Conservation (phyloP, 2,113 vertebrate genomes). For the Lethenteron reissneri region DNA sequence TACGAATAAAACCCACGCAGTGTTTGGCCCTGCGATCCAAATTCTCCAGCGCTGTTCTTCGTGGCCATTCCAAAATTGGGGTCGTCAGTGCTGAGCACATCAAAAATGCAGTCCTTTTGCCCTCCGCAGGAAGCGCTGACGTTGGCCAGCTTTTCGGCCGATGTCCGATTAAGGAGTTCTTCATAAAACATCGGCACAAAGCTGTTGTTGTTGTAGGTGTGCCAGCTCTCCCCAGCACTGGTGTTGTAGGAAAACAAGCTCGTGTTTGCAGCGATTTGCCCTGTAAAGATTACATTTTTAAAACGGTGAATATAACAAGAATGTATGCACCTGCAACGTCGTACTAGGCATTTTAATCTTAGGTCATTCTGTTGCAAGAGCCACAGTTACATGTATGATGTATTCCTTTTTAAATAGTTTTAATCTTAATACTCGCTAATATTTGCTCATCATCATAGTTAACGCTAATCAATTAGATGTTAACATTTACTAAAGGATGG, state of each 20-base stretch:
- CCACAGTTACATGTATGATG: neutral
- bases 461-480: no score
- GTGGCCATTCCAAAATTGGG: conserved; percentile 10
- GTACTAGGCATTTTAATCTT: no score
- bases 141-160: conserved; percentile 5
- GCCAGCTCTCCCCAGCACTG: conserved; percentile 10
- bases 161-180: conserved; percentile 9
- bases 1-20: no score
- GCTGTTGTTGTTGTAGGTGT: conserved; percentile 14
- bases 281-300: conserved; percentile 5
- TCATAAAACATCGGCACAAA: conserved; percentile 15
- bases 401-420: neutral
- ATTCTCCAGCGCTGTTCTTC: conserved; percentile 1
- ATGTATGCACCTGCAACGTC: neutral
- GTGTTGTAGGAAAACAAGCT: conserved; percentile 13
- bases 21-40: neutral
- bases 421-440: no score
- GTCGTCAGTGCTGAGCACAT: conserved; percentile 12
- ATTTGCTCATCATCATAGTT: no score
- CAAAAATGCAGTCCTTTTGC: conserved; percentile 14
- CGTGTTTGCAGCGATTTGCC: conserved; percentile 10
- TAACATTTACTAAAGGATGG: no score
- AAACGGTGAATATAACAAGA: neutral
- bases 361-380: no score
- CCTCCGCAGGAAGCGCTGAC: conserved; percentile 13